A percentile compares a stretch with the other conserved stretches of the same genome.
phyloP scores from a whole-genome alignment of 37 sponge, comb jelly and placozoan species.

The Aphrocallistes beatrix region DNA sequence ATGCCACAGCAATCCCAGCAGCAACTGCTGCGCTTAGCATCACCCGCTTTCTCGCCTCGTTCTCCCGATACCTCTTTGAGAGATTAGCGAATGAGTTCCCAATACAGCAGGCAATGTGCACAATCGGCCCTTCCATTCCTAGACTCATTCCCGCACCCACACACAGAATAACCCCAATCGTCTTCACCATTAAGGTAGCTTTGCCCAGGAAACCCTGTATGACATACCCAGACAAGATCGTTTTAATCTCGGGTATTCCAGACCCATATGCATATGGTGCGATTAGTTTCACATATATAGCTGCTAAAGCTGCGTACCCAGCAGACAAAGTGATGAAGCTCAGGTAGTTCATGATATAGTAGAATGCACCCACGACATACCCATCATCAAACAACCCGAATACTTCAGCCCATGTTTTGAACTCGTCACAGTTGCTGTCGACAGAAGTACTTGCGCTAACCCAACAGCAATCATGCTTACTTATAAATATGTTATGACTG shows the following conservation, averaged over 20 bases:
- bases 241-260: slow-evolving; percentile 98
- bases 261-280: slow-evolving; percentile 97
- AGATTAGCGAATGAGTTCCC: slow-evolving; percentile 84
- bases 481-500: background rate
- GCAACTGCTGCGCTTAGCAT: slow-evolving; percentile 93
- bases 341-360: slow-evolving; percentile 57
- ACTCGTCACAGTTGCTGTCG: slow-evolving; percentile 1
- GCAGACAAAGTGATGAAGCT: slow-evolving; percentile 51
- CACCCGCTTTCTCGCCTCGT: slow-evolving; percentile 73
- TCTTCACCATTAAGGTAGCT: slow-evolving; percentile 76
- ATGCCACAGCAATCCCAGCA: slow-evolving; percentile 96
- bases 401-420: background rate
- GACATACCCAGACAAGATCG: slow-evolving; percentile 95
- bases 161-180: slow-evolving; percentile 73
- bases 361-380: background rate
- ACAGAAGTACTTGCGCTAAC: background rate
- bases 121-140: slow-evolving; percentile 97
- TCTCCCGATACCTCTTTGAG: slow-evolving; percentile 68
- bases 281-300: slow-evolving; percentile 57
- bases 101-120: slow-evolving; percentile 94
- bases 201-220: slow-evolving; percentile 84
- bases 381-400: background rate
- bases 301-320: slow-evolving; percentile 60
- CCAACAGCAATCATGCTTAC: background rate
- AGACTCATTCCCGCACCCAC: slow-evolving; percentile 92